phyloP scores from a whole-genome alignment of 2,888 invertebrate genomes.

The Platycheirus albimanus region DNA sequence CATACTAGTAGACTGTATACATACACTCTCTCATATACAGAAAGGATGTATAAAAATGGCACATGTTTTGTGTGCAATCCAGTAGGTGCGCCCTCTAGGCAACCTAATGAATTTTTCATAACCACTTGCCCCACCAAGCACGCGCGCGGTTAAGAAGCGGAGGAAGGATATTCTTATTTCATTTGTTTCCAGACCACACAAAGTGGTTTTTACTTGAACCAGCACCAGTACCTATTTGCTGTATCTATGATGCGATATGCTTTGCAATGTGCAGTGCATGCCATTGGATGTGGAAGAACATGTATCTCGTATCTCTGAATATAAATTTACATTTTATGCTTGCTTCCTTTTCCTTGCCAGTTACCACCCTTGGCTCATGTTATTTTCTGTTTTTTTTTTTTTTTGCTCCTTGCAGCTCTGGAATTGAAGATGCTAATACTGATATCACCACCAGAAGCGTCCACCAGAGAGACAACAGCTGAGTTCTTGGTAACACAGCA shows the following conservation, averaged over 20 bases:
- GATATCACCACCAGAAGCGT: slow-evolving; percentile 61
- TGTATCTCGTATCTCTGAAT: slow-evolving; percentile 33
- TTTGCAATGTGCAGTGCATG: slow-evolving; percentile 39
- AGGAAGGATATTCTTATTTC: slow-evolving; percentile 29
- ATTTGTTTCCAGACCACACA: slow-evolving; percentile 57
- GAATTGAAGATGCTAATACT: slow-evolving; percentile 72
- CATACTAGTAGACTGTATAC: no score
- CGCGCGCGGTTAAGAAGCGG: neutral
- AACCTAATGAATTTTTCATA: slow-evolving; percentile 74
- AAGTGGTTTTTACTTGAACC: slow-evolving; percentile 61
- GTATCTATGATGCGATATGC: slow-evolving; percentile 3
- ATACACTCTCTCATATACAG: slow-evolving; percentile 33
- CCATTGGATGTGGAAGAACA: slow-evolving; percentile 22
- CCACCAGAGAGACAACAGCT: slow-evolving; percentile 59
- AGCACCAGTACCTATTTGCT: slow-evolving; percentile 16
- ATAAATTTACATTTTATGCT: slow-evolving; percentile 69
- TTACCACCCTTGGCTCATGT: slow-evolving; percentile 29
- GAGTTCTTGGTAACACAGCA: slow-evolving; percentile 29
- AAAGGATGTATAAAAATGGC: neutral
- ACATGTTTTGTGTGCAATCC: slow-evolving; percentile 43
- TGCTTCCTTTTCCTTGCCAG: no score
- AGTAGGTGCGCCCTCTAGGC: slow-evolving; percentile 62
- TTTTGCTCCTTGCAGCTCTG: slow-evolving; percentile 44
- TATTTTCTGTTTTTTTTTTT: neutral
- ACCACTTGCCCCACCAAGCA: slow-evolving; percentile 39